Evolutionary conservation across 2,797 vertebrate species (phyloP).

Genomic region (Mus caroli): DNA sequence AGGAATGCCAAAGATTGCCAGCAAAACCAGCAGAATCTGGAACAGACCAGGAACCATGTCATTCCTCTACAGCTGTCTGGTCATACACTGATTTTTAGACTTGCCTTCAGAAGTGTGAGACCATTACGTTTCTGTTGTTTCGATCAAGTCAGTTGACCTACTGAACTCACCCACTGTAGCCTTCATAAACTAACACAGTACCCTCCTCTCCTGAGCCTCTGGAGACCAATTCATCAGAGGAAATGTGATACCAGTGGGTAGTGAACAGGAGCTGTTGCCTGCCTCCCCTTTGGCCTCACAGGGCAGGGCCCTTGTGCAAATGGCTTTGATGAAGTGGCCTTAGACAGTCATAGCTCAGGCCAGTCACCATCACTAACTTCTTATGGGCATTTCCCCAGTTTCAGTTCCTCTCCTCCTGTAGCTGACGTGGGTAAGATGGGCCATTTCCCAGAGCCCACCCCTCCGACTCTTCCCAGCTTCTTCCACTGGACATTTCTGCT

Average conservation of each 20-base stretch:
- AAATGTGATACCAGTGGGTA: neutral
- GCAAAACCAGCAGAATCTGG: neutral
- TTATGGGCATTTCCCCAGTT: constrained; percentile 6
- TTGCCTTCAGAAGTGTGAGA: neutral
- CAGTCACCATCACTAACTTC: neutral
- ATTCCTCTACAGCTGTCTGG: neutral
- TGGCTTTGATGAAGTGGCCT: neutral
- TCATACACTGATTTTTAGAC: neutral
- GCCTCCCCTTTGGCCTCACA: neutral
- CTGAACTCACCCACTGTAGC: neutral
- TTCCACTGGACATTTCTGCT: neutral
- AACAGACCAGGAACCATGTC: neutral
- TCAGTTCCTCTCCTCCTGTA: neutral
- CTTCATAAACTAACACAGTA: neutral
- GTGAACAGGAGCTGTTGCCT: neutral
- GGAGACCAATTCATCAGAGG: neutral
- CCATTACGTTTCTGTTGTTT: neutral
- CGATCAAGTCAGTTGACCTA: neutral
- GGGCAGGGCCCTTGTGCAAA: neutral
- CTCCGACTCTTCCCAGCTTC: neutral
- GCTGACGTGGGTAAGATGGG: neutral
- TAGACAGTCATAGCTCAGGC: neutral
- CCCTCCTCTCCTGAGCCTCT: neutral
- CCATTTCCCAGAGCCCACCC: neutral
- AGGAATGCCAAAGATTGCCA: neutral